Base-by-base conservation (phyloP, 2,797 vertebrate genomes). In the Brachyalestes nurse region DNA sequence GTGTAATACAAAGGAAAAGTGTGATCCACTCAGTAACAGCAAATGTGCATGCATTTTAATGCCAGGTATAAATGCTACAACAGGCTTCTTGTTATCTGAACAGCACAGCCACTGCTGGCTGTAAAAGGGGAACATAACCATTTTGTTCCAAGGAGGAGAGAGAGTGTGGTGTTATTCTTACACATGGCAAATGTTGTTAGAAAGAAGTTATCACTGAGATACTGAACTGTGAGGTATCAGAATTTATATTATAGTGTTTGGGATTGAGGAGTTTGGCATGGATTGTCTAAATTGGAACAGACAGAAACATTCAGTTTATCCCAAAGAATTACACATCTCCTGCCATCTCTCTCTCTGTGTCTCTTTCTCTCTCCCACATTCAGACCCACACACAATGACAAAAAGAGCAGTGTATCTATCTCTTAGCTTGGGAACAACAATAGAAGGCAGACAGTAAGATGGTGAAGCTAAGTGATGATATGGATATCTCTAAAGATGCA, bases 1-100 rank as follows among this genome's bases (percentile, higher is more conserved):
- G 34, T 42, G 38, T 42, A 42, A 42, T 40, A 40, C 17, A 40
- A 65, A 16, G 28, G 28, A 49, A 81, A 70, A 42, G 19, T 38
- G 62, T 74, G 72, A 75, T 21, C 40, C 79, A 75, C 65, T 19
- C 25, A 60, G 25, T 61, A 40, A 17, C 42, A 25, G 55, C 60
- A 65, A 28, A 19, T 80, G 61, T 64, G 10, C 34, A 47, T 34
- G 25, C 25, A 57, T 57, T 72, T 38, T 57, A 40, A 38, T 72
- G 66, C 71, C 51, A 58, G 71, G 53, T 58, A 55, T 28, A 73
- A 42, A 58, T 49, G 40, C 49, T 13, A 79, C 17, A 34, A 25
- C 10, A 60, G 38, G 8, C 13, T 58, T 14, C 16, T 69, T 72
- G 69, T 51, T 55, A 28, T 71, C 25, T 28, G 14, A 71, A 28